Conservation (phyloP, 2,113 vertebrate species). For the Ailurus styani region DNA sequence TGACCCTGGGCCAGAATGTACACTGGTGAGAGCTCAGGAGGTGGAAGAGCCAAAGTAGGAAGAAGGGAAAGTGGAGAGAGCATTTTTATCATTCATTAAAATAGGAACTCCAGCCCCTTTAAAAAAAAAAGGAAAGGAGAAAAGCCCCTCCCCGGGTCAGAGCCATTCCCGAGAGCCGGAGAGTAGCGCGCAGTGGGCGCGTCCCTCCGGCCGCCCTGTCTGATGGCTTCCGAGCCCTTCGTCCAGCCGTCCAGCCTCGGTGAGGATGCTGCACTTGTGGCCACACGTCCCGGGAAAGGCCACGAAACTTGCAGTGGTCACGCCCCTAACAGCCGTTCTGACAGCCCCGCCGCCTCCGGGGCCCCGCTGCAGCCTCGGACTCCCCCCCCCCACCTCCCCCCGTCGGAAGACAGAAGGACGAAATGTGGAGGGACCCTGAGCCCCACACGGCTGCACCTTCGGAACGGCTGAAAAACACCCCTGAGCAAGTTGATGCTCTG, state of each 20-base stretch:
- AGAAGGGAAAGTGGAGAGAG: neutral
- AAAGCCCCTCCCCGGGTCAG: neutral
- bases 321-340: accelerated
- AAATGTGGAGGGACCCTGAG: neutral
- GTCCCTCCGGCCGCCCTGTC: too few relatives aligned
- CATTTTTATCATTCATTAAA: neutral
- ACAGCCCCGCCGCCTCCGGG: neutral
- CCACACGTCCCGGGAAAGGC: neutral
- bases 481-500: neutral
- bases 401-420: neutral
- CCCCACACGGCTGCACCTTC: accelerated
- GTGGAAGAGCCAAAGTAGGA: neutral
- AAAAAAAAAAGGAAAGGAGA: too few relatives aligned
- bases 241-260: neutral
- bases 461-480: neutral
- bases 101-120: neutral
- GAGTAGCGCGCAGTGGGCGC: too few relatives aligned
- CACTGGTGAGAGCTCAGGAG: too few relatives aligned
- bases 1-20: neutral
- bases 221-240: too few relatives aligned
- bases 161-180: accelerated
- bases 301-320: accelerated
- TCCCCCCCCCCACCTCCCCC: neutral
- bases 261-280: neutral
- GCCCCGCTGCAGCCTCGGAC: neutral